Evolutionary conservation across 1,140 invertebrate genomes (phyloP), one percentile per base, ranked within the genome.

Genomic region (Octopus sinensis): DNA sequence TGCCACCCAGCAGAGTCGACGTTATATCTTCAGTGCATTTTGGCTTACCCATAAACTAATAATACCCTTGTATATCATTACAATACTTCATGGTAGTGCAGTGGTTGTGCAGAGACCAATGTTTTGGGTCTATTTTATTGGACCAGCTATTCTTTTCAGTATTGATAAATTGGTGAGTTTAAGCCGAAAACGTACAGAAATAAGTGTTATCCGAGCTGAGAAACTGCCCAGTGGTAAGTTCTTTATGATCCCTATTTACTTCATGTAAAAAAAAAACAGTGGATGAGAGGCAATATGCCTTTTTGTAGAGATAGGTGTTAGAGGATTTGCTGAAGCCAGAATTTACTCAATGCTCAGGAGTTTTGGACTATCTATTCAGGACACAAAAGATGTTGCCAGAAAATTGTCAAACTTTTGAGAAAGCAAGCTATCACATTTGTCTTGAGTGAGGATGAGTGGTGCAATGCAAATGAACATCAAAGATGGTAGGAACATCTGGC

Each of bases 41-140:
- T 99, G 98, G 96, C 93, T 95, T 17, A 96, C 98, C n/a, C 98
- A 99, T 89, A 95, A 96, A 56, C 93, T 99, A 0, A 98, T 99
- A 87, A 93, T 98, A 53, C 89, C 95, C 0, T 91, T 99, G 4
- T 99, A 99, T 88, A 93, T 96, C 0, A 90, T 99, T 7, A 96
- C 94, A 84, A 91, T 99, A 54, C 93, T 99, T 68, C 98, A 99
- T 86, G 98, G 98, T 4, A 91, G 98, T n/a, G 97, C 96, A 0
- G 93, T 96, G 80, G 92, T 99, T 54, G 98, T 91, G 54, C 93
- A 94, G 91, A 92, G 92, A 23, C 94, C 94, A 6, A 90, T 93
- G 83, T 99, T 99, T 91, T 98, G 96, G 95, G 94, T 97, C 84
- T 99, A 98, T 90, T 98, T 99, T 87, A 92, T 98, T 30, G 96